These are phyloP conservation scores for Anableps anableps DNA, from an alignment of 2,797 vertebrate genomes.

Conservation along the genomic window DNA sequence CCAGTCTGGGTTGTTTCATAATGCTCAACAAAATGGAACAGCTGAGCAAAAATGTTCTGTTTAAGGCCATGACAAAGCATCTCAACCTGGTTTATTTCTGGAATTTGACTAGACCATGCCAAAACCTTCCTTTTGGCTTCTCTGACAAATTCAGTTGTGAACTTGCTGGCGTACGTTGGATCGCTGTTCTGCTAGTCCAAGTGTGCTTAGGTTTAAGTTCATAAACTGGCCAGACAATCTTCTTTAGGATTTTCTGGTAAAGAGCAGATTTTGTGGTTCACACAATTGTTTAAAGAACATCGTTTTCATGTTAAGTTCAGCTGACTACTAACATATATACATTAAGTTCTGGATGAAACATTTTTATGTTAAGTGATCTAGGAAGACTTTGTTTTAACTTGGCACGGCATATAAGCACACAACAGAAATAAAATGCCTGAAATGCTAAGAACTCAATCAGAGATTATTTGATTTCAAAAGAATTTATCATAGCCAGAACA, in stretches of 20 bases:
- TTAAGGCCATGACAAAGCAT: not conserved
- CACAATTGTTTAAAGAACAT: no score
- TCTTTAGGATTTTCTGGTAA: not conserved
- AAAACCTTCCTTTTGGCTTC: not conserved
- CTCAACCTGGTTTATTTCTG: not conserved
- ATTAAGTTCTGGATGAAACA: not conserved
- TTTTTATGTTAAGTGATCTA: not conserved
- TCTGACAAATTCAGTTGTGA: not conserved
- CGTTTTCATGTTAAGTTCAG: no score
- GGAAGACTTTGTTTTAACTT: not conserved
- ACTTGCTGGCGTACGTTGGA: not conserved
- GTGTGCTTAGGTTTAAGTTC: not conserved
- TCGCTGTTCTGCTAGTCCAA: not conserved
- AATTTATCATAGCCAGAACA: not conserved
- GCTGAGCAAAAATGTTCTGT: no score
- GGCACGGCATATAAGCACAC: not conserved
- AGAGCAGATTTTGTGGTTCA: not conserved
- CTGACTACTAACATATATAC: no score
- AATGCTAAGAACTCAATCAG: not conserved
- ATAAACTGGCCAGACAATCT: not conserved
- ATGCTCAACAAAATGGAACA: no score
- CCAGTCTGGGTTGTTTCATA: no score
- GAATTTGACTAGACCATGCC: not conserved
- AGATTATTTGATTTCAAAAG: not conserved
- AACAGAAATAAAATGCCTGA: not conserved